These are phyloP conservation scores for Thelaira solivaga DNA, from an alignment of 2,888 invertebrate genomes.

Conservation along the genomic window DNA sequence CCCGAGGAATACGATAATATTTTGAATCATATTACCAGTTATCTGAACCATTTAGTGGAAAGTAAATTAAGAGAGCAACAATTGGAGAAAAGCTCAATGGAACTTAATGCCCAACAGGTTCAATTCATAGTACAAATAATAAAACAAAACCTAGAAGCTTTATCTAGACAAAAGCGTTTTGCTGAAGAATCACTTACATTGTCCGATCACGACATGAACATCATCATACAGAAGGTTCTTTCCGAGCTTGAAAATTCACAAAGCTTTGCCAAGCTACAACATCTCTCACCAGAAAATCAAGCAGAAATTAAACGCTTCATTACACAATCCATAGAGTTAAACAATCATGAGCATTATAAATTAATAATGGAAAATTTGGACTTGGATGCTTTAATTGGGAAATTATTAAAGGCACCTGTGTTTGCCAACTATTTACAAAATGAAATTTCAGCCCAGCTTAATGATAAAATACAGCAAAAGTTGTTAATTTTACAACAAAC, in stretches of 20 bases:
- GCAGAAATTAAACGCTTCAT: conserved; percentile 74
- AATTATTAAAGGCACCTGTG: conserved; percentile 73
- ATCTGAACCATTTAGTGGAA: conserved; percentile 74
- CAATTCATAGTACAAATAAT: conserved; percentile 70
- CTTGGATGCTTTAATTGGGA: conserved; percentile 73
- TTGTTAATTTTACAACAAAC: conserved; percentile 68
- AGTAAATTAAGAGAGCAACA: conserved; percentile 70
- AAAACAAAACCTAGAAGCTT: conserved; percentile 70
- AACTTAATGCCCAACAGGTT: conserved; percentile 64
- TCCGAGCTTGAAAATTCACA: conserved; percentile 65
- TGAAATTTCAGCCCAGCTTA: conserved; percentile 70
- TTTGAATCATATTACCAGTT: conserved; percentile 74
- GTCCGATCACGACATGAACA: conserved; percentile 42
- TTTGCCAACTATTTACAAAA: conserved; percentile 69
- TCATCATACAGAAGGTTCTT: conserved; percentile 50
- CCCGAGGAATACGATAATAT: conserved; percentile 74
- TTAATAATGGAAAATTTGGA: conserved; percentile 71
- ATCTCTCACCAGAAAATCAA: conserved; percentile 74
- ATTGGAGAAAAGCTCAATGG: conserved; percentile 11
- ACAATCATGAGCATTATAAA: conserved; percentile 68
- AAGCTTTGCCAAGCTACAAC: conserved; percentile 68
- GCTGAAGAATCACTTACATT: conserved; percentile 25
- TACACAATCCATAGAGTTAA: conserved; percentile 67
- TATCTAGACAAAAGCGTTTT: conserved; percentile 61
- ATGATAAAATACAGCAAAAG: conserved; percentile 66